Evolutionary conservation across 2,888 invertebrate genomes (phyloP).

Genomic region (Altica lythri): DNA sequence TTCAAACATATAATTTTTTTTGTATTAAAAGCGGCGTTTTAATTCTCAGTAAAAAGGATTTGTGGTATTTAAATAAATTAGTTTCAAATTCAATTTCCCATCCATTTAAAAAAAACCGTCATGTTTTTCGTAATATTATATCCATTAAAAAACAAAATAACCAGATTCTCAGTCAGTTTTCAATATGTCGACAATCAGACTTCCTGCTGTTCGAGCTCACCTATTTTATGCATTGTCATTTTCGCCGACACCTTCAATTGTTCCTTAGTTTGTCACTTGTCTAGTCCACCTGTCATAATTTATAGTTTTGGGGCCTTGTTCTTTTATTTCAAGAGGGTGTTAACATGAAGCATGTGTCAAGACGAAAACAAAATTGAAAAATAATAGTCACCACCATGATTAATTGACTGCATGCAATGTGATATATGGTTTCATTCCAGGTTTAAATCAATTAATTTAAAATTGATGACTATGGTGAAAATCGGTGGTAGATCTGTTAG

Average conservation of each 20-base stretch:
- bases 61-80: too few species aligned
- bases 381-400: constrained; percentile 21
- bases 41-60: too few species aligned
- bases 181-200: constrained; percentile 36
- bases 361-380: constrained; percentile 19
- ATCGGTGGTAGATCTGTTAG: too few species aligned
- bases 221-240: constrained; percentile 41
- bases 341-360: constrained; percentile 26
- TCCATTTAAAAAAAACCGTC: too few species aligned
- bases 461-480: too few species aligned
- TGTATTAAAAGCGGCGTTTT: too few species aligned
- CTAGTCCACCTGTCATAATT: constrained; percentile 39
- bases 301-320: constrained; percentile 37
- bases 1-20: too few species aligned
- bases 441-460: too few species aligned
- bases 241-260: constrained; percentile 37
- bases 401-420: constrained; percentile 12
- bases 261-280: constrained; percentile 19
- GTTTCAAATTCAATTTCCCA: too few species aligned
- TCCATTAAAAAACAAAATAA: too few species aligned
- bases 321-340: constrained; percentile 37
- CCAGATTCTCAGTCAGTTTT: too few species aligned
- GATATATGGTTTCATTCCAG: constrained; percentile 11
- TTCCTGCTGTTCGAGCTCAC: constrained; percentile 36
- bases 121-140: too few species aligned